Evolutionary conservation across 2,113 vertebrate genomes (phyloP).

Genomic region (Dromaius novaehollandiae): DNA sequence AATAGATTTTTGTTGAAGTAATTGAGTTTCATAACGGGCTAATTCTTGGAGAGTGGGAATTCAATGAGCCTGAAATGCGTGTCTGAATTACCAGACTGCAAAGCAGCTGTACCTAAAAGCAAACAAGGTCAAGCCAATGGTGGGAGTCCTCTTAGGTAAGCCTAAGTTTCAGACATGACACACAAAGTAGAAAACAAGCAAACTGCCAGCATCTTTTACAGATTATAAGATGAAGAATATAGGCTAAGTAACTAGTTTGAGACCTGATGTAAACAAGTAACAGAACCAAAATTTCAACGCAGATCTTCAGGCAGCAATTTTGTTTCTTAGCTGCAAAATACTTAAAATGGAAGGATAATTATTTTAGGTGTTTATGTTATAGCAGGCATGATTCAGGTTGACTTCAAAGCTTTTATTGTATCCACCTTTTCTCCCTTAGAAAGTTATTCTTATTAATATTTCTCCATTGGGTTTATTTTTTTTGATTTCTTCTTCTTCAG

Average conservation of each 20-base stretch:
- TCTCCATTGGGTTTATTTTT: background rate
- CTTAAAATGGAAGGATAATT: background rate
- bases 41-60: background rate
- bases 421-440: background rate
- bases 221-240: background rate
- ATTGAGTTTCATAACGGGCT: background rate
- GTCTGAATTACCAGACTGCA: background rate
- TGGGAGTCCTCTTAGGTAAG: background rate
- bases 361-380: background rate
- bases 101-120: background rate
- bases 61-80: background rate
- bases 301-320: background rate
- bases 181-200: background rate
- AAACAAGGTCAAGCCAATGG: background rate
- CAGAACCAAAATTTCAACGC: background rate
- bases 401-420: background rate
- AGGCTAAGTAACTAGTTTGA: background rate
- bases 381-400: background rate
- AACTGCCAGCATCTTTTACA: background rate
- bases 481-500: conserved; percentile 21
- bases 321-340: conserved; percentile 2
- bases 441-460: conserved; percentile 12
- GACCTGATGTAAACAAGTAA: background rate
- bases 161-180: background rate
- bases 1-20: background rate